These are phyloP conservation scores for Drosophila paracracens DNA, from an alignment of 2,888 invertebrate genomes.

Conservation along the genomic window DNA sequence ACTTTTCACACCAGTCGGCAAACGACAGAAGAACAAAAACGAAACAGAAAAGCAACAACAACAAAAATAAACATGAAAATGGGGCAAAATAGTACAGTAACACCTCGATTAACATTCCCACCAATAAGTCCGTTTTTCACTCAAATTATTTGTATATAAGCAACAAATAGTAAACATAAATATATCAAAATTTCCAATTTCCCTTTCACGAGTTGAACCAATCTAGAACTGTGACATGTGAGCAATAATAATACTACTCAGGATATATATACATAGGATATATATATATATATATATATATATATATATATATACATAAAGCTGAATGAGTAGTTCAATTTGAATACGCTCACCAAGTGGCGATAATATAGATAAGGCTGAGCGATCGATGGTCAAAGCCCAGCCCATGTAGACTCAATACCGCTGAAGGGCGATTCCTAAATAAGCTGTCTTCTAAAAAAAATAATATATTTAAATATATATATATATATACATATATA, in stretches of 20 bases:
- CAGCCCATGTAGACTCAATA: slow-evolving; percentile 18
- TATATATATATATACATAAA: background rate
- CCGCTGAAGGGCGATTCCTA: background rate
- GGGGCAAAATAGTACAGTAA: background rate
- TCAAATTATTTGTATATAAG: background rate
- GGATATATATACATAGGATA: background rate
- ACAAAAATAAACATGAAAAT: background rate
- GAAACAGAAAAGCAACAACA: background rate
- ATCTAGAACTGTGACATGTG: background rate
- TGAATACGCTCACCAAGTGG: background rate
- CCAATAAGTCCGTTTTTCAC: background rate
- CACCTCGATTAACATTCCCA: background rate
- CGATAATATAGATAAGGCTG: background rate
- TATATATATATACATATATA: slow-evolving; percentile 7
- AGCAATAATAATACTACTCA: background rate
- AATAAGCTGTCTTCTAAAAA: slow-evolving; percentile 1
- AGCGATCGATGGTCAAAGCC: background rate
- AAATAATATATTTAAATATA: slow-evolving; percentile 3
- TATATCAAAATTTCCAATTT: background rate
- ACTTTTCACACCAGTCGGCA: slow-evolving; percentile 72
- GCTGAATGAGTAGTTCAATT: background rate
- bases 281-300: no score
- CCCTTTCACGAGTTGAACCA: background rate
- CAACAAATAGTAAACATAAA: background rate
- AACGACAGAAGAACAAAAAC: slow-evolving; percentile 10